A percentile compares a stretch with the other conserved stretches of the same genome.
Conservation (phyloP, 1,140 invertebrate species). For the Helicoverpa armigera region DNA sequence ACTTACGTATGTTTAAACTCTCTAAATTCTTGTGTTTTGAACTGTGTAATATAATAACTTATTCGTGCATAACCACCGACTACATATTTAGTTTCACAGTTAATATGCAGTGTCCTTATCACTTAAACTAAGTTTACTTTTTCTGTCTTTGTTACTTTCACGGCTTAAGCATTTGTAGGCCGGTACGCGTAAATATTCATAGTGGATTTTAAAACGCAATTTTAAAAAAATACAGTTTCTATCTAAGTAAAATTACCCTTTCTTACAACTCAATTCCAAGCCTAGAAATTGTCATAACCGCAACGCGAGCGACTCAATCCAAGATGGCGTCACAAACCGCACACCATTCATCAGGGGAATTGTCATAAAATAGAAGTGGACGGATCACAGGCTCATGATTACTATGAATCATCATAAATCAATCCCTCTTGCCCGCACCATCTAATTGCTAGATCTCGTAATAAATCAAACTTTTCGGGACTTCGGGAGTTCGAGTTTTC, state of each 20-base stretch:
- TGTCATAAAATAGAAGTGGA: slow-evolving; percentile 74
- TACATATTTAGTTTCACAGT: not conserved
- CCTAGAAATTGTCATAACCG: slow-evolving; percentile 53
- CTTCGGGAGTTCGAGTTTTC: slow-evolving; percentile 20
- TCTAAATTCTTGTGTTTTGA: too few relatives aligned
- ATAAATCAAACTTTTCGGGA: slow-evolving; percentile 79
- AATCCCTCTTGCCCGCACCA: slow-evolving; percentile 78
- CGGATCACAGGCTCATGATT: slow-evolving; percentile 78
- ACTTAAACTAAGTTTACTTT: too few relatives aligned
- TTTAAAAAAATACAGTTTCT: not conserved
- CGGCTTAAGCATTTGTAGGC: too few relatives aligned
- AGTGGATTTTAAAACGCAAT: too few relatives aligned
- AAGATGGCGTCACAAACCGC: slow-evolving; percentile 73
- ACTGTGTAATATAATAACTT: not conserved
- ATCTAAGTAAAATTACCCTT: not conserved
- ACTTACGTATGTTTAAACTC: too few relatives aligned
- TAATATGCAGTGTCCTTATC: not conserved
- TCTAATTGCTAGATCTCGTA: slow-evolving; percentile 77
- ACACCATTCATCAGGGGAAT: slow-evolving; percentile 65
- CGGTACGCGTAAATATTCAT: not conserved
- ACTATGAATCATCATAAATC: slow-evolving; percentile 81
- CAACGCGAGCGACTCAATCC: slow-evolving; percentile 61
- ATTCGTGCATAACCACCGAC: not conserved
- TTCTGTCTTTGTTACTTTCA: too few relatives aligned
- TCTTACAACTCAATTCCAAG: slow-evolving; percentile 6